These are phyloP conservation scores for Limnephilus marmoratus DNA, from an alignment of 2,888 invertebrate genomes.

Conservation along the genomic window DNA sequence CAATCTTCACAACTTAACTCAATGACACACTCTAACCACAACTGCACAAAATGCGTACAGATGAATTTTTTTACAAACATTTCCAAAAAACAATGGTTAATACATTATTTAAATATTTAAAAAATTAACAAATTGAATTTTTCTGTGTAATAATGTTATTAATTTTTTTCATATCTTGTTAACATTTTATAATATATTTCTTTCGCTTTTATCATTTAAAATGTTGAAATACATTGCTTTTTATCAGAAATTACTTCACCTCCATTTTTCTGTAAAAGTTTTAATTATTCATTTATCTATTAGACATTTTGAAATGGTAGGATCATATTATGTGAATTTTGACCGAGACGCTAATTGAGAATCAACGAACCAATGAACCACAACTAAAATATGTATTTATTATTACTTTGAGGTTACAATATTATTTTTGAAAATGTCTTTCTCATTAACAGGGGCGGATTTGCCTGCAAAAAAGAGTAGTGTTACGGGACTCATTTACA, in stretches of 20 bases:
- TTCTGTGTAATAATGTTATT: background rate
- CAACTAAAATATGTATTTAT: background rate
- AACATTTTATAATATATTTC: background rate
- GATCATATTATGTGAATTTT: background rate
- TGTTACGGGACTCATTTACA: too few species aligned
- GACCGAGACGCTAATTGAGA: background rate
- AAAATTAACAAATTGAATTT: background rate
- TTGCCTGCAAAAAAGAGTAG: background rate
- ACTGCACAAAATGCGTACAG: background rate
- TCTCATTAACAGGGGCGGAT: background rate
- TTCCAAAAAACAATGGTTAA: background rate
- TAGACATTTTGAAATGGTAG: background rate
- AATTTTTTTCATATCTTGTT: background rate
- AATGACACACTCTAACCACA: background rate
- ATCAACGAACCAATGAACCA: background rate
- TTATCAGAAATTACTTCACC: background rate
- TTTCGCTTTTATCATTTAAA: slow-evolving; percentile 2
- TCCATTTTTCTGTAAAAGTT: background rate
- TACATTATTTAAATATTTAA: background rate
- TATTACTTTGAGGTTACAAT: background rate
- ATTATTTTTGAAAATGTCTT: background rate
- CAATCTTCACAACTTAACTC: background rate
- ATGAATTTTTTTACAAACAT: background rate
- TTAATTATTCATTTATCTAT: background rate
- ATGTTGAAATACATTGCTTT: slow-evolving; percentile 1